Conservation (phyloP, 2,888 invertebrate species). For the Philhelius pedissequus region DNA sequence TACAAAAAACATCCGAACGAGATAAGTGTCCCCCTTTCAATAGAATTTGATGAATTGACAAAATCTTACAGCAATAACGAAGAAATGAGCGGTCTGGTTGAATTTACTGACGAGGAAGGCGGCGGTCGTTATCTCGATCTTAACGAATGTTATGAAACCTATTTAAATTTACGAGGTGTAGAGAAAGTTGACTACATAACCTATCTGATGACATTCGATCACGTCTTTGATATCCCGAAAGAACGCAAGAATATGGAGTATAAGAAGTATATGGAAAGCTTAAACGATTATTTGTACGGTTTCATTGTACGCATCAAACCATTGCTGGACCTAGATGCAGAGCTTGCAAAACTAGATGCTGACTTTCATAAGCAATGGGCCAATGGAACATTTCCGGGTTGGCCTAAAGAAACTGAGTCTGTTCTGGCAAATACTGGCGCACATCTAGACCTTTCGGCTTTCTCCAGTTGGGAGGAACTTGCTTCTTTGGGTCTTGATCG, state of each 20-base stretch:
- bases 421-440: slow-evolving; percentile 97
- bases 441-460: slow-evolving; percentile 98
- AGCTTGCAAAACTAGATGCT: slow-evolving; percentile 87
- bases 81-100: slow-evolving; percentile 92
- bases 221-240: slow-evolving; percentile 95
- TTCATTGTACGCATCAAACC: slow-evolving; percentile 92
- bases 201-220: slow-evolving; percentile 95
- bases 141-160: slow-evolving; percentile 97
- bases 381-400: slow-evolving; percentile 93
- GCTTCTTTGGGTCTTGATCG: slow-evolving; percentile 98
- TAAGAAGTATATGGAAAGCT: slow-evolving; percentile 88
- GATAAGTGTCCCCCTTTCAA: slow-evolving; percentile 95
- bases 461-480: slow-evolving; percentile 97
- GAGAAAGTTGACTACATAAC: slow-evolving; percentile 98
- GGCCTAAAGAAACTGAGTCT: slow-evolving; percentile 97
- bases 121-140: slow-evolving; percentile 99
- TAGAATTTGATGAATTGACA: slow-evolving; percentile 97
- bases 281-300: slow-evolving; percentile 91
- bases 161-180: slow-evolving; percentile 97
- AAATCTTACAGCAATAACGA: slow-evolving; percentile 94
- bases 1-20: slow-evolving; percentile 98
- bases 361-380: slow-evolving; percentile 94
- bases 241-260: slow-evolving; percentile 94
- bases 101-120: slow-evolving; percentile 99
- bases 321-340: slow-evolving; percentile 88